Percentiles rank a stretch among this genome's conserved stretches.
These are phyloP conservation scores for Lasiommata megera DNA, from an alignment of 2,888 invertebrate species.

Conservation along the genomic window DNA sequence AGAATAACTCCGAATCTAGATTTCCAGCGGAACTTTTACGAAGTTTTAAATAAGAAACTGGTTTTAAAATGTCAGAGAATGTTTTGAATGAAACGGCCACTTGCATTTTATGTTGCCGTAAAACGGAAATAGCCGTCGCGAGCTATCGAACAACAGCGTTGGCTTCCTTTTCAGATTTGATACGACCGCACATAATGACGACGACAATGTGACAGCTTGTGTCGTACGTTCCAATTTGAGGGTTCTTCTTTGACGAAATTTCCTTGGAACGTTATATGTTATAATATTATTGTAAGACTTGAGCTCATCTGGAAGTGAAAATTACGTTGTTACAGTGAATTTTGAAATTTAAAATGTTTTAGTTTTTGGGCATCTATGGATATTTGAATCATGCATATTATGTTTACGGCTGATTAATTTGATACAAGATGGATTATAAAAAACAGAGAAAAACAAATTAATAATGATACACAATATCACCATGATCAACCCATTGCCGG, in stretches of 20 bases:
- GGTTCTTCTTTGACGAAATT: too few relatives aligned
- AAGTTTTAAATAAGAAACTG: neutral
- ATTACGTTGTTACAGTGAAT: too few relatives aligned
- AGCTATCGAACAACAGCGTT: neutral
- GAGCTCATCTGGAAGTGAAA: too few relatives aligned
- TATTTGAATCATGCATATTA: too few relatives aligned
- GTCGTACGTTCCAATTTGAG: neutral
- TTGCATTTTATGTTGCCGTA: constrained; percentile 3
- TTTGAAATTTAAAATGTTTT: too few relatives aligned
- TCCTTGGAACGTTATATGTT: too few relatives aligned
- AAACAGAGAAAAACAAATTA: neutral
- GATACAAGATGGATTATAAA: too few relatives aligned
- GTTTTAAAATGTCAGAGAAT: neutral
- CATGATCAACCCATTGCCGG: too few relatives aligned
- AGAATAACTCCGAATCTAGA: too few relatives aligned
- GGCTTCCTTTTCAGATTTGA: constrained; percentile 3
- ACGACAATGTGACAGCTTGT: neutral
- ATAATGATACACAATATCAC: neutral
- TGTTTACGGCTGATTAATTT: too few relatives aligned
- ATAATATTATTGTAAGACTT: too few relatives aligned
- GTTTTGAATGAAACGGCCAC: constrained; percentile 1
- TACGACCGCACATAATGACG: neutral
- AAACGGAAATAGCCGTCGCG: constrained; percentile 6
- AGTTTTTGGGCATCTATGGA: too few relatives aligned
- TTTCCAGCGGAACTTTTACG: neutral